Percentiles rank a stretch among this genome's conserved stretches.
phyloP scores from a whole-genome alignment of 1,140 invertebrate species.

The Propsilocerus akamusi region DNA sequence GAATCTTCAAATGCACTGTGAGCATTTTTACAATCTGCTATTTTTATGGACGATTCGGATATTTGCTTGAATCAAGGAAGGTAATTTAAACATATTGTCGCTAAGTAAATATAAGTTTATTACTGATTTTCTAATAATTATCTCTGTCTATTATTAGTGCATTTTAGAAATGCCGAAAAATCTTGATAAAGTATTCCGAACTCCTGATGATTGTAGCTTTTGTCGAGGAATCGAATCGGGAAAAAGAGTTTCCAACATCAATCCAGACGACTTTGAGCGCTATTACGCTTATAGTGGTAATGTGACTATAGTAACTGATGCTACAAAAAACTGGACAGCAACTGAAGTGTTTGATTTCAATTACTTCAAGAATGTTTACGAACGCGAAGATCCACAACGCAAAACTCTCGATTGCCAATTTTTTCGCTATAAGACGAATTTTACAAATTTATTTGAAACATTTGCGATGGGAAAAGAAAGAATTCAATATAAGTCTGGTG shows the following conservation, averaged over 20 bases:
- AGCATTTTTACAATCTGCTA: background rate
- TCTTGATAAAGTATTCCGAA: constrained; percentile 41
- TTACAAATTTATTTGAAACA: constrained; percentile 52
- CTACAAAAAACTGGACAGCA: constrained; percentile 59
- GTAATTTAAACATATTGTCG: background rate
- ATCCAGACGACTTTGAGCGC: constrained; percentile 43
- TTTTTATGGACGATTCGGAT: background rate
- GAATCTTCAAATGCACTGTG: background rate
- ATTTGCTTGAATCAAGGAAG: background rate
- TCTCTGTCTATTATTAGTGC: constrained; percentile 27
- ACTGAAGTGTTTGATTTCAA: constrained; percentile 42
- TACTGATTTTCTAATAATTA: constrained; percentile 1
- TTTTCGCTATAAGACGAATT: constrained; percentile 80
- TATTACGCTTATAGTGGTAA: constrained; percentile 54
- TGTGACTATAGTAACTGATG: constrained; percentile 74
- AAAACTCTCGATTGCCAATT: constrained; percentile 60
- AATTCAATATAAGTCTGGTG: constrained; percentile 35
- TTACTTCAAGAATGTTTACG: constrained; percentile 65
- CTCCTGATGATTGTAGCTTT: constrained; percentile 55
- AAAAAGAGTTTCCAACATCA: constrained; percentile 40
- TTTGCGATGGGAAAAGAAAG: constrained; percentile 54
- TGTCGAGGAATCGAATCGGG: constrained; percentile 42
- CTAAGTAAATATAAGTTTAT: background rate
- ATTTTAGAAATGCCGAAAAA: constrained; percentile 34
- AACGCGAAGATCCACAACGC: constrained; percentile 28